Base-by-base conservation (phyloP, 1,140 invertebrate species). In the Mesaphorura yosii region DNA sequence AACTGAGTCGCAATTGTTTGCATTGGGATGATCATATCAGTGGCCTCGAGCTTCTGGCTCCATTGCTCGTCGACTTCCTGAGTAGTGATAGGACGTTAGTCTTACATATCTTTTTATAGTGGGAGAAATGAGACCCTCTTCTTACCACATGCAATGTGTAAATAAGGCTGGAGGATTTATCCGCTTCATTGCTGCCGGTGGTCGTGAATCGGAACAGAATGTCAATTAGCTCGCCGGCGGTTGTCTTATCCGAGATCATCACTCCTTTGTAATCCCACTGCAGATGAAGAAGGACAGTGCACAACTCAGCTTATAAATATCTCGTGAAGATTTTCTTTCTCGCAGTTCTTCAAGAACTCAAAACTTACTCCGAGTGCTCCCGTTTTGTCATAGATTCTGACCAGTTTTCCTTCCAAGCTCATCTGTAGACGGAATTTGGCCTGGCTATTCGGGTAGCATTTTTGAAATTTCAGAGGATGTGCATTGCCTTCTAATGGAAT, bases 211-310 rank as follows among this genome's bases (percentile, higher is more conserved):
- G 83, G 17, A 93, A 73, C 37, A 93, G 69, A 60, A 93, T 79
- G 59, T 84, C 81, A 51, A 92, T 79, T 48, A 92, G 70, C 71
- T 93, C 88, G 66, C 89, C 85, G 3, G 85, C 84, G n/a, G 85
- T 88, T 19, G 88, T 93, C 64, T 80, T 74, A 58, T 91, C 86
- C 49, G 87, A 89, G 55, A 92, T 84, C 48, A 92, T 75, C 51
- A 93, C 71, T 63, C 85, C 88, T 70, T 93, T 92, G 75, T 92
- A 93, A 70, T 90, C 84, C 0, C 88, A 91, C 71, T 82, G 68
- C 2, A 62, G 59, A 51, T 60, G 55, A 62, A 55, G 63, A n/a
- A n/a, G n/a, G n/a, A 62, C 62, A 51, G 22, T 38, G 63, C 48
- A 27, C n/a, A 10, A 34, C n/a, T 34, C 31, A 10, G 10, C n/a